Conservation (phyloP, 1,140 invertebrate genomes). For the Ostrea denselamellosa region DNA sequence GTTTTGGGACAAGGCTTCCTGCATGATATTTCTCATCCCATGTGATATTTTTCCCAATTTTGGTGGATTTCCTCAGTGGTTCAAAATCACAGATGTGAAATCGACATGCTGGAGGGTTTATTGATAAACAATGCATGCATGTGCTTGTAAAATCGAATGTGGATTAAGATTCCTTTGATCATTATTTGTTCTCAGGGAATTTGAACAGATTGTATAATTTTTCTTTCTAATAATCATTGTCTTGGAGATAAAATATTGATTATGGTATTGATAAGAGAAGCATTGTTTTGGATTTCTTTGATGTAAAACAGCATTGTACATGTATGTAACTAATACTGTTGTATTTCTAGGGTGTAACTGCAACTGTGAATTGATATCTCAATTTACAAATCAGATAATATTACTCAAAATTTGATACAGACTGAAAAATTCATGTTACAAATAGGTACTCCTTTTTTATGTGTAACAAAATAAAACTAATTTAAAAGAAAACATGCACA, state of each 20-base stretch:
- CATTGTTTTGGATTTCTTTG: neutral
- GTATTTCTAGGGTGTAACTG: neutral
- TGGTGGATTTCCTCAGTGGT: neutral
- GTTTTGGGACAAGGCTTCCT: neutral
- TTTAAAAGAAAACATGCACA: too few relatives aligned
- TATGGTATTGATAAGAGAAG: neutral
- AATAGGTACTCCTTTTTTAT: too few relatives aligned
- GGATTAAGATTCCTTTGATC: neutral
- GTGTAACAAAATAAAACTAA: too few relatives aligned
- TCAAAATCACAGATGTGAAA: neutral
- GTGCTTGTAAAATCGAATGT: neutral
- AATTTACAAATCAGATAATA: too few relatives aligned
- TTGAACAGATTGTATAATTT: neutral
- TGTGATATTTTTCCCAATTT: neutral
- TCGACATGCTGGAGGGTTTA: neutral
- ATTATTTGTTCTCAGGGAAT: neutral
- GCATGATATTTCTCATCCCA: neutral
- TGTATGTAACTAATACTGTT: neutral
- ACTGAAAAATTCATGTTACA: too few relatives aligned
- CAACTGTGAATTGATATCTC: neutral
- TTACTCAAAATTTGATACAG: too few relatives aligned
- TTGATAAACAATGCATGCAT: neutral
- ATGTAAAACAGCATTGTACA: neutral
- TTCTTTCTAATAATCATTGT: too few relatives aligned
- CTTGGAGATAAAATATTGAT: too few relatives aligned